Evolutionary conservation across 2,113 vertebrate genomes (phyloP).

Genomic region (Climacteris rufus): DNA sequence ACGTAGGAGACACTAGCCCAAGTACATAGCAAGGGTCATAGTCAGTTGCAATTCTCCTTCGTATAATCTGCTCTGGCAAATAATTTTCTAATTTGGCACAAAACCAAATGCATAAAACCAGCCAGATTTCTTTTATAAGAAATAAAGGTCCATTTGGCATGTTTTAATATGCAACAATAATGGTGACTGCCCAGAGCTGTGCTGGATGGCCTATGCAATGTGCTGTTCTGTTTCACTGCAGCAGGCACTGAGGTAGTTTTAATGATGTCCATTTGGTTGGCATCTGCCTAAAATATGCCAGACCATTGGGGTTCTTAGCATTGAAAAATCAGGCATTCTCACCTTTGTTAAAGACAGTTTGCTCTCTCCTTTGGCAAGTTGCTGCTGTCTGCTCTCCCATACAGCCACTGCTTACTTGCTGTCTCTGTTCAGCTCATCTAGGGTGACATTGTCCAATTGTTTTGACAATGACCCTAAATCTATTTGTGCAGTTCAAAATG

Average conservation of each 20-base stretch:
- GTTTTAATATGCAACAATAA: background rate
- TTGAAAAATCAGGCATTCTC: background rate
- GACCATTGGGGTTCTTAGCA: background rate
- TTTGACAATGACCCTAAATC: slow-evolving; percentile 50
- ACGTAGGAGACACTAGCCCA: background rate
- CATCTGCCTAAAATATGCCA: background rate
- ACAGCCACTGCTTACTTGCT: background rate
- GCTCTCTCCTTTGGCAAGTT: background rate
- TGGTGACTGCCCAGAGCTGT: background rate
- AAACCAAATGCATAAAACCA: background rate
- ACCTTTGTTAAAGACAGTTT: background rate
- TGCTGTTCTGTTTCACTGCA: background rate
- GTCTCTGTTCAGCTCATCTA: background rate
- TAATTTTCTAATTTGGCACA: background rate
- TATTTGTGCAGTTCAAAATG: background rate
- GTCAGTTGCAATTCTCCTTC: background rate
- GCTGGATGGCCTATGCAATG: background rate
- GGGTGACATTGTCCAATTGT: background rate
- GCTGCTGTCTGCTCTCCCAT: background rate
- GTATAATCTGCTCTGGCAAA: background rate
- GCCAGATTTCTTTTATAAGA: background rate
- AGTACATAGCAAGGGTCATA: background rate
- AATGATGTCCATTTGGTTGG: background rate
- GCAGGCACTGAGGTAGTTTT: background rate
- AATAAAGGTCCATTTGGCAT: background rate